A percentile compares a stretch with the other conserved stretches of the same genome.
phyloP scores from a whole-genome alignment of 2,113 vertebrate genomes.

The Fukomys damarensis region DNA sequence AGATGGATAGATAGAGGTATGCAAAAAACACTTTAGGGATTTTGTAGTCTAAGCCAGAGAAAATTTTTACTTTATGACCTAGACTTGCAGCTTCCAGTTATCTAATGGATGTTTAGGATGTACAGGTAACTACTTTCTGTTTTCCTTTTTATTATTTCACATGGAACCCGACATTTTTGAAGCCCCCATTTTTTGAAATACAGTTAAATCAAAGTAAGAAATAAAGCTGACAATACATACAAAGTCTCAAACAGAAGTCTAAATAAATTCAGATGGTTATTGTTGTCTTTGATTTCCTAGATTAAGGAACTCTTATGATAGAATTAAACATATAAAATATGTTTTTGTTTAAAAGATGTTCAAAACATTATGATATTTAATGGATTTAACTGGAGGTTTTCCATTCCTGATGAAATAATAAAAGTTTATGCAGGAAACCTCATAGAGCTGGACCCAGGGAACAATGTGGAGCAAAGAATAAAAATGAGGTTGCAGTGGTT shows the following conservation, averaged over 20 bases:
- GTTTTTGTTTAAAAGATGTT: conserved; percentile 5
- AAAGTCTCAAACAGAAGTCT: background rate
- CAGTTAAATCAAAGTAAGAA: conserved; percentile 43
- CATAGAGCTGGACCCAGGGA: background rate
- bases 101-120: background rate
- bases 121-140: background rate
- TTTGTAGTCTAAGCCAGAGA: background rate
- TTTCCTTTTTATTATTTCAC: background rate
- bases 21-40: background rate
- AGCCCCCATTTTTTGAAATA: background rate
- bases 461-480: background rate
- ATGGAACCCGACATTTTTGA: background rate
- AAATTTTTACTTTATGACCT: background rate
- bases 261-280: conserved; percentile 6
- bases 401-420: background rate
- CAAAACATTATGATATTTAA: background rate
- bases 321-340: background rate
- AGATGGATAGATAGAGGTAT: background rate
- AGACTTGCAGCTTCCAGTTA: background rate
- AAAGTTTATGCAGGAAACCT: background rate
- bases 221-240: background rate
- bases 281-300: conserved; percentile 10
- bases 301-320: background rate
- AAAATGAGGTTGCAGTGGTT: background rate
- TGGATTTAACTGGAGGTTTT: background rate